Percentiles rank a stretch among this genome's conserved stretches.
Conservation (phyloP, 2,888 invertebrate genomes). For the Listrodromus nycthemerus region DNA sequence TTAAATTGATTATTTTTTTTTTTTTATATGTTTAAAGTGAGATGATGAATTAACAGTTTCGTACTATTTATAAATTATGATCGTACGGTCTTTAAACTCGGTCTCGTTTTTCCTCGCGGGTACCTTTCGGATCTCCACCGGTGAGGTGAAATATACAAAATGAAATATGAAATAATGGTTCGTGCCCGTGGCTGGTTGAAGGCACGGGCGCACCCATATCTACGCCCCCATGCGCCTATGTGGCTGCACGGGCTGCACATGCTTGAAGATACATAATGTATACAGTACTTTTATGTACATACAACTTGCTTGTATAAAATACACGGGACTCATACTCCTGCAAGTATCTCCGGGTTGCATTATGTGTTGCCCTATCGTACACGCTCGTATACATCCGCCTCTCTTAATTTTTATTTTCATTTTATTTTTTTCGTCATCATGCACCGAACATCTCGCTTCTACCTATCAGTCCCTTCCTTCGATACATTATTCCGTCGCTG, state of each 20-base stretch:
- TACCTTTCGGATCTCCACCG: conserved; percentile 77
- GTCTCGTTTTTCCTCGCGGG: conserved; percentile 54
- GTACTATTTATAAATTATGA: conserved; percentile 48
- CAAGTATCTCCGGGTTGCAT: conserved; percentile 63
- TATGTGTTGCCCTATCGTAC: conserved; percentile 68
- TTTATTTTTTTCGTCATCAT: conserved; percentile 24
- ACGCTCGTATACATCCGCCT: conserved; percentile 76
- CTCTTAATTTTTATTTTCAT: conserved; percentile 71
- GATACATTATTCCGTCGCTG: conserved; percentile 54
- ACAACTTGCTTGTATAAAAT: conserved; percentile 34
- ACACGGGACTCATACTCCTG: conserved; percentile 40
- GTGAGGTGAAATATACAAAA: conserved; percentile 81
- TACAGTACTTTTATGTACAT: conserved; percentile 48
- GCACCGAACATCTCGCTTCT: conserved; percentile 60
- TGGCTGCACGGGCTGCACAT: conserved; percentile 73
- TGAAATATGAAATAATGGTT: conserved; percentile 85
- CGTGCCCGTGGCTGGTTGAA: conserved; percentile 82
- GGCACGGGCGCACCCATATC: conserved; percentile 84
- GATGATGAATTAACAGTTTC: conserved; percentile 7
- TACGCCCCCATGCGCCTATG: conserved; percentile 84
- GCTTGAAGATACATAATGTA: conserved; percentile 68
- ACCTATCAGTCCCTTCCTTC: conserved; percentile 49
- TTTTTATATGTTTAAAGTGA: background rate
- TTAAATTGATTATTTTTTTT: background rate
- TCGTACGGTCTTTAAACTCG: conserved; percentile 51